phyloP scores from a whole-genome alignment of 2,888 invertebrate species.

The Callosobruchus maculatus region DNA sequence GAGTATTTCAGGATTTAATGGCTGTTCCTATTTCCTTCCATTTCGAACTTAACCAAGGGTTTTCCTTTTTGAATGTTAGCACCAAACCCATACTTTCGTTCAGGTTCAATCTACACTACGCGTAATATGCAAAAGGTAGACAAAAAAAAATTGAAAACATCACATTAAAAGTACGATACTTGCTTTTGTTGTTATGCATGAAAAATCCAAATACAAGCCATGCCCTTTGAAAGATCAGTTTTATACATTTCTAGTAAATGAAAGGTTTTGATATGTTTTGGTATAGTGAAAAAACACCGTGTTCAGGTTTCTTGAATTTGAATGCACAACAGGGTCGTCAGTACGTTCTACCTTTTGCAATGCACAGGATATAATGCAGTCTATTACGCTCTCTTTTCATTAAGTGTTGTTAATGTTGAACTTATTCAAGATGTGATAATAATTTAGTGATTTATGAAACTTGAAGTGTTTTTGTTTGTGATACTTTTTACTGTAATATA shows the following conservation, averaged over 20 bases:
- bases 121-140: background rate
- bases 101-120: slow-evolving; percentile 5
- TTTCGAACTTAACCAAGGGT: slow-evolving; percentile 27
- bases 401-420: slow-evolving; percentile 23
- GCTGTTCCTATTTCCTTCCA: slow-evolving; percentile 19
- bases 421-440: slow-evolving; percentile 42
- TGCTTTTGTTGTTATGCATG: too few relatives aligned
- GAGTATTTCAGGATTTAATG: background rate
- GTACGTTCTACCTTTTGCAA: background rate
- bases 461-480: slow-evolving; percentile 38
- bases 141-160: too few relatives aligned
- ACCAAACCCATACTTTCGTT: slow-evolving; percentile 14
- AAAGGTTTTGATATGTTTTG: too few relatives aligned
- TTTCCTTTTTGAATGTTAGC: slow-evolving; percentile 23
- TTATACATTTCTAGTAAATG: too few relatives aligned
- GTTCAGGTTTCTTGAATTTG: background rate
- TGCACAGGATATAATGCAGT: background rate
- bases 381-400: background rate
- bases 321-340: background rate
- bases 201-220: too few relatives aligned
- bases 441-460: slow-evolving; percentile 41
- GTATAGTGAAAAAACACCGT: too few relatives aligned
- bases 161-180: too few relatives aligned
- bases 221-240: too few relatives aligned
- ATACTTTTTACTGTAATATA: slow-evolving; percentile 36